These are phyloP conservation scores for Thalassarche chlororhynchos DNA, from an alignment of 2,113 vertebrate species.

Conservation along the genomic window DNA sequence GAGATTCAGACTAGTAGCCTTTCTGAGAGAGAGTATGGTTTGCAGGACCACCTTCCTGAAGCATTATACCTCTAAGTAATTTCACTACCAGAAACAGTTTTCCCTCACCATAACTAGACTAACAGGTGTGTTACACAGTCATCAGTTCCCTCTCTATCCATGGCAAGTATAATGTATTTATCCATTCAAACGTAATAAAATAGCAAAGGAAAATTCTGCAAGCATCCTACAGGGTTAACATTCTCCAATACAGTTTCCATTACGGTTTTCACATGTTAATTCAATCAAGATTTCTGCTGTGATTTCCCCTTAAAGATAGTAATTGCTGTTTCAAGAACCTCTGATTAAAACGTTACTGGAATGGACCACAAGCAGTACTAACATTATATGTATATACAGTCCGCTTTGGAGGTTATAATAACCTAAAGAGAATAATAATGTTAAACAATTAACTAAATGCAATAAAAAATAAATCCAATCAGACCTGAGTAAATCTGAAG, in stretches of 20 bases:
- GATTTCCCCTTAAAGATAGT: conserved; percentile 54
- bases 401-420: neutral
- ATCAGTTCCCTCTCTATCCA: neutral
- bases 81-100: neutral
- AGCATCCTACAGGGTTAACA: neutral
- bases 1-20: neutral
- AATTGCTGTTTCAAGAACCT: conserved; percentile 62
- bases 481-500: conserved; percentile 20
- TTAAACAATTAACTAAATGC: conserved; percentile 40
- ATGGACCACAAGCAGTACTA: conserved; percentile 24
- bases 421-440: conserved; percentile 14
- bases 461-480: conserved; percentile 21
- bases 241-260: conserved; percentile 14
- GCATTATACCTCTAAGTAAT: neutral
- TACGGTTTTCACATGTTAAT: conserved; percentile 47
- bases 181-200: neutral
- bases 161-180: neutral
- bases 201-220: neutral
- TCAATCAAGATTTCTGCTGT: conserved; percentile 42
- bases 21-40: neutral
- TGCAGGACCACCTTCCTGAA: neutral
- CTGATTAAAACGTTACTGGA: conserved; percentile 55
- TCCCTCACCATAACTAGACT: neutral
- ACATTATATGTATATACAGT: neutral
- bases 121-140: neutral